These are phyloP conservation scores for Labeo calbasu DNA, from an alignment of 2,797 vertebrate species.

Conservation along the genomic window DNA sequence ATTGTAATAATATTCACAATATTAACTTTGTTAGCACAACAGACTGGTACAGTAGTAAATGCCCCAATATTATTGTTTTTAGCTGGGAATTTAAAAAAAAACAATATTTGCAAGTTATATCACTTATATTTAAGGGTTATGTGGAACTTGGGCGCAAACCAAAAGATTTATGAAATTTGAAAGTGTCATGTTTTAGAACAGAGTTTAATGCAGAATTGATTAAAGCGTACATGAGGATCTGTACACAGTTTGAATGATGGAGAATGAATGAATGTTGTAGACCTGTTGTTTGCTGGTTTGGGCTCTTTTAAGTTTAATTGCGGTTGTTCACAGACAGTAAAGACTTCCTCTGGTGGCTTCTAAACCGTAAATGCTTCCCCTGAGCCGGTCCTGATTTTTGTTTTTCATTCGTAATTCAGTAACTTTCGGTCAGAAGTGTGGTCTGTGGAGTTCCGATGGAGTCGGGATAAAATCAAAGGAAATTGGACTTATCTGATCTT, in stretches of 20 bases:
- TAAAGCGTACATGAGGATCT: background rate
- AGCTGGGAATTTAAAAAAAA: background rate
- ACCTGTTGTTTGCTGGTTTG: constrained; percentile 39
- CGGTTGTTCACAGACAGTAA: constrained; percentile 66
- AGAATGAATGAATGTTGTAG: constrained; percentile 32
- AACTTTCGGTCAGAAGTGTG: constrained; percentile 44
- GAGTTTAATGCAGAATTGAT: background rate
- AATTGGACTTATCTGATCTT: constrained; percentile 55
- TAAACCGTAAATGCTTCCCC: constrained; percentile 60
- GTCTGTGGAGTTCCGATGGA: constrained; percentile 37
- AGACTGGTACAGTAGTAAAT: background rate
- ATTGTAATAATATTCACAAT: background rate
- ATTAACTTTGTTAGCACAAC: background rate
- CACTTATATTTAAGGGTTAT: background rate
- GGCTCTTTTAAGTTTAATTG: constrained; percentile 68
- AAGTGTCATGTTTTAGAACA: background rate
- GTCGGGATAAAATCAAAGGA: constrained; percentile 59
- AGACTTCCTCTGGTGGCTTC: constrained; percentile 63
- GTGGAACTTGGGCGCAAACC: background rate
- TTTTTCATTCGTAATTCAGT: constrained; percentile 43
- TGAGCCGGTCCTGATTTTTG: constrained; percentile 20
- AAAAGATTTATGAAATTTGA: background rate
- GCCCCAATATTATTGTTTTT: background rate
- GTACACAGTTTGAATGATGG: constrained; percentile 23
- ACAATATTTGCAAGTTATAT: too few species aligned